Evolutionary conservation across 1,140 invertebrate species (phyloP), one percentile per base, ranked within the genome.

Genomic region (Pomacea maculata): DNA sequence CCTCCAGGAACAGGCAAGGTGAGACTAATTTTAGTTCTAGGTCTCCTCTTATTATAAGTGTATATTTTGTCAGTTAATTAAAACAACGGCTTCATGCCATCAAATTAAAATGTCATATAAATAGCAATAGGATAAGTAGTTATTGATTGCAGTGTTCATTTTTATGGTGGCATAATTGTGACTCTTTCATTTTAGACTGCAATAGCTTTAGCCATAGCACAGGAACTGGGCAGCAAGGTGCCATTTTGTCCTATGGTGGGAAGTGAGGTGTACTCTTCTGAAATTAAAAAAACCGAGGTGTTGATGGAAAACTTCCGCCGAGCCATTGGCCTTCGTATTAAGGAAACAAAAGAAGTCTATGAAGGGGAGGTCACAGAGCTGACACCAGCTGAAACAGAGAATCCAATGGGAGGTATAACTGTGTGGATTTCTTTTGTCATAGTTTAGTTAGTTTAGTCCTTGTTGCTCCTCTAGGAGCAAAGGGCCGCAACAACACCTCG

Each of bases 241-340:
- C 99, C 99, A 45, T 99, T 99, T 89, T 99, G 98, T 92, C 98
- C 98, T 0, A 99, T 99, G 98, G 99, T 99, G 67, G 99, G 98
- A 4, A 99, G 97, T 80, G 99, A 99, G 93, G 98, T 99, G 0
- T 99, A 97, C 91, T 99, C 98, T 86, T 96, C 97, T 21, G 99
- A 99, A 92, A 99, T 99, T n/a, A 99, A 99, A 91, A 99, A 99
- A 90, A 99, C 99, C 5, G 99, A 99, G 93, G 98, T 99, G 1
- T 91, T 99, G 0, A 99, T 99, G 98, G 99, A 99, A 90, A 99
- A 99, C 89, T 99, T 99, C 88, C 93, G 99, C 55, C 93, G 98
- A 82, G 98, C 99, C 6, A 99, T 99, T 91, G 98, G 98, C 65
- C 85, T 94, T 29, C 86, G 94, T 81, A 93, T 94, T 72, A 94